These are phyloP conservation scores for Orthosia gracilis DNA, from an alignment of 2,888 invertebrate genomes.

Conservation along the genomic window DNA sequence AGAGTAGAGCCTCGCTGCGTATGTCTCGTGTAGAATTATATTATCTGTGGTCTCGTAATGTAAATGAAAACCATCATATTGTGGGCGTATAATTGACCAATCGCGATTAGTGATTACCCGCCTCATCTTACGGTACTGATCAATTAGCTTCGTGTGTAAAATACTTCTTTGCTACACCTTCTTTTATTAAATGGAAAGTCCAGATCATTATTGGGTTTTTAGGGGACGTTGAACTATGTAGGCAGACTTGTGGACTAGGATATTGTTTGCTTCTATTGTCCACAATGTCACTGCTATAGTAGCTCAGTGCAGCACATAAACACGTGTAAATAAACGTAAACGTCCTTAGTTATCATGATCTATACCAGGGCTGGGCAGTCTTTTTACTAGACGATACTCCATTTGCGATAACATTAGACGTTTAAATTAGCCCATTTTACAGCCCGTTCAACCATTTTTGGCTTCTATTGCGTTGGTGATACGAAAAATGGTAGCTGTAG, in stretches of 20 bases:
- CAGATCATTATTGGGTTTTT: background rate
- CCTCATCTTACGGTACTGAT: slow-evolving; percentile 7
- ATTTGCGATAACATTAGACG: too few relatives aligned
- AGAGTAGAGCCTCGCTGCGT: background rate
- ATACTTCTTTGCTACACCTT: background rate
- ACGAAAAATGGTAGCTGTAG: too few relatives aligned
- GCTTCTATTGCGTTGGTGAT: too few relatives aligned
- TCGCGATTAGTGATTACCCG: slow-evolving; percentile 12
- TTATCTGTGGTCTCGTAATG: slow-evolving; percentile 6
- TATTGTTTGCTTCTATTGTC: background rate
- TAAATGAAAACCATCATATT: slow-evolving; percentile 6
- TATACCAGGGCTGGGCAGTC: too few relatives aligned
- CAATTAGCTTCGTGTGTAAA: slow-evolving; percentile 16
- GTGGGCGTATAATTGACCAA: slow-evolving; percentile 20
- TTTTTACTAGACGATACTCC: background rate
- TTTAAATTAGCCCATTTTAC: too few relatives aligned
- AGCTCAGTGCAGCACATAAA: background rate
- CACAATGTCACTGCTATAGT: background rate
- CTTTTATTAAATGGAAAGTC: slow-evolving; percentile 2
- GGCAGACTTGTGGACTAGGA: background rate
- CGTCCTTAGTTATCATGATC: background rate
- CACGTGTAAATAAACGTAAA: background rate
- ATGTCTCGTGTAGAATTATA: too few relatives aligned
- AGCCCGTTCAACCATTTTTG: too few relatives aligned
- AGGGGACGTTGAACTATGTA: background rate